Evolutionary conservation across 2,113 vertebrate species (phyloP), one percentile per base, ranked within the genome.

Genomic region (Candoia aspera): DNA sequence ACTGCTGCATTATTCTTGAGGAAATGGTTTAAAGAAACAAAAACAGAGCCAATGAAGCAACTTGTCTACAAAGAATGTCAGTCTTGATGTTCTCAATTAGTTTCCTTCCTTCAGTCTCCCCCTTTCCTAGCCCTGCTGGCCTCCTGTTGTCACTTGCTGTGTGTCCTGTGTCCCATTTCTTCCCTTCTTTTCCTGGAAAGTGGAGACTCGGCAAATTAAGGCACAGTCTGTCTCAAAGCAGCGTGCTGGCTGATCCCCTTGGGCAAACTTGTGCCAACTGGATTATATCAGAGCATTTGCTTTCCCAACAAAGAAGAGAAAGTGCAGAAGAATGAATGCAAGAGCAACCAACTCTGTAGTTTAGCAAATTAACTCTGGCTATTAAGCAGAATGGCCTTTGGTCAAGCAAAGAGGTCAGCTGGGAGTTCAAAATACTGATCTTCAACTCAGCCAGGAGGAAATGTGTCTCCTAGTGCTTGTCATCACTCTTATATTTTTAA

Each of bases 281-380:
- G 92, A 97, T 96, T 96, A 94, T 95, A 96, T 96, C 93, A 94
- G 93, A 95, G 37, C 90, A 92, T 94, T 96, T 90, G 92, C 95
- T 96, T 94, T 95, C 94, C 88, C 91, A 92, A 94, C 87, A 94
- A 94, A 68, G 73, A 95, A 88, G 93, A 92, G 89, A 95, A 95
- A 95, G 89, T 96, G 92, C 91, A 96, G 86, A 6, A 95, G 95
- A 96, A 95, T 96, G 96, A 93, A 96, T 93, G 93, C 90, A 97
- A 96, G 93, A 96, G 92, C 95, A 97, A 62, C 84, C 95, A 95
- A 93, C 92, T 94, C 94, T 93, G 62, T 90, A 94, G 93, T 94
- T 95, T 94, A 96, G 92, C 92, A 97, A 97, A 97, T 97, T 97
- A 97, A 96, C 95, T 96, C 89, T 95, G 92, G 93, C 90, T 93